These are phyloP conservation scores for Nylanderia fulva DNA, from an alignment of 1,140 invertebrate genomes.

Conservation along the genomic window DNA sequence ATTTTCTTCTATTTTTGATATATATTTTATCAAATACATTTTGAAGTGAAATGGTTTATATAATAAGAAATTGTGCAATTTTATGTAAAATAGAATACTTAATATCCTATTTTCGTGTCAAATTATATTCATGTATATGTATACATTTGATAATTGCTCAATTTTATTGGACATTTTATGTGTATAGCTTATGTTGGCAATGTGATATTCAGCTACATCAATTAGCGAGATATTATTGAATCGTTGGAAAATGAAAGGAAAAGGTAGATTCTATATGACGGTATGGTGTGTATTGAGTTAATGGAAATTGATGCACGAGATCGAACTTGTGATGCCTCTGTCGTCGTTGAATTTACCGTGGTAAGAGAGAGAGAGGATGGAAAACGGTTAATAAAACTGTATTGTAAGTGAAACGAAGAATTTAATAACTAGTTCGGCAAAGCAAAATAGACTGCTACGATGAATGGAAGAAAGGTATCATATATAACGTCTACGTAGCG, in stretches of 20 bases:
- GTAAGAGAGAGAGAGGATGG: background rate
- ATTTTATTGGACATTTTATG: background rate
- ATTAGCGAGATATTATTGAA: background rate
- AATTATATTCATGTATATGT: background rate
- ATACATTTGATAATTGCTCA: background rate
- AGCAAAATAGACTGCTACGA: slow-evolving; percentile 66
- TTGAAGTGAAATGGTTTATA: background rate
- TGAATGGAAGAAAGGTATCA: slow-evolving; percentile 70
- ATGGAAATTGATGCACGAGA: slow-evolving; percentile 39
- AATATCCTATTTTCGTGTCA: background rate
- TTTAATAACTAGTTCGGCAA: slow-evolving; percentile 67
- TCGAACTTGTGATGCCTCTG: background rate
- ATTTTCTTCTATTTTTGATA: background rate
- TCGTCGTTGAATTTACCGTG: slow-evolving; percentile 55
- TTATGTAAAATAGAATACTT: background rate
- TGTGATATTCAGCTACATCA: background rate
- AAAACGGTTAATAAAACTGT: slow-evolving; percentile 70
- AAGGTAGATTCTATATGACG: background rate
- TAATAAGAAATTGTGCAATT: background rate
- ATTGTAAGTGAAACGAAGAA: slow-evolving; percentile 58
- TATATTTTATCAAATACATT: background rate
- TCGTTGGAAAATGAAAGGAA: background rate
- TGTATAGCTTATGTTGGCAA: background rate
- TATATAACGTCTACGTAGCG: slow-evolving; percentile 69
- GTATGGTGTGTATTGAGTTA: slow-evolving; percentile 19